Evolutionary conservation across 2,888 invertebrate species (phyloP).

Genomic region (Agrochola lychnidis): DNA sequence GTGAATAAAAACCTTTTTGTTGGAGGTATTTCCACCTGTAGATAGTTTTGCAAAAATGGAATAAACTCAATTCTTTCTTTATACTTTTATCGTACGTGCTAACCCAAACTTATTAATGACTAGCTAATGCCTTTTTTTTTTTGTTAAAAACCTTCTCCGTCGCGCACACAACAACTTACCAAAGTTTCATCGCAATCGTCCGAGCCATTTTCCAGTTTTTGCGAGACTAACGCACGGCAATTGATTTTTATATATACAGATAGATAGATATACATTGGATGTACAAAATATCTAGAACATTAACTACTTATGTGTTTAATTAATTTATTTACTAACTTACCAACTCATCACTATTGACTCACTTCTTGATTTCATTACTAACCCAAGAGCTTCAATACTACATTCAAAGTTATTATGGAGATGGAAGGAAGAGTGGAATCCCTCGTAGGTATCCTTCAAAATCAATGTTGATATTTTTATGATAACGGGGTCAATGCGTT

Average conservation of each 20-base stretch:
- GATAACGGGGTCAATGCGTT: conserved; percentile 3
- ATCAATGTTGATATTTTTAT: conserved; percentile 7
- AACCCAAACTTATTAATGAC: neutral
- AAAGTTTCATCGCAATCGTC: no score
- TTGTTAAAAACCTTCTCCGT: no score
- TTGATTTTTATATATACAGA: no score
- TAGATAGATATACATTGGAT: neutral
- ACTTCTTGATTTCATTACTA: neutral
- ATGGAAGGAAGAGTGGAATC: neutral
- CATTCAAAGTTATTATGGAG: neutral
- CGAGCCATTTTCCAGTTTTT: no score
- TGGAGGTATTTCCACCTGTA: neutral
- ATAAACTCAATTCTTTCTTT: neutral
- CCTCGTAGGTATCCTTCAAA: neutral
- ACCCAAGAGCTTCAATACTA: neutral
- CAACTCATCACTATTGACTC: neutral
- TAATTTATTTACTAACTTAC: neutral
- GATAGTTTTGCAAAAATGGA: neutral
- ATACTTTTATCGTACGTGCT: neutral
- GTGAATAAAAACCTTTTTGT: neutral
- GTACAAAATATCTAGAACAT: neutral
- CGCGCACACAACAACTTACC: no score
- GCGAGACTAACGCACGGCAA: no score
- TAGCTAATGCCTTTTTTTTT: no score
- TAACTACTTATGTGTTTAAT: neutral